Conservation (phyloP, 1,140 invertebrate genomes). For the Neotoxoptera formosana region DNA sequence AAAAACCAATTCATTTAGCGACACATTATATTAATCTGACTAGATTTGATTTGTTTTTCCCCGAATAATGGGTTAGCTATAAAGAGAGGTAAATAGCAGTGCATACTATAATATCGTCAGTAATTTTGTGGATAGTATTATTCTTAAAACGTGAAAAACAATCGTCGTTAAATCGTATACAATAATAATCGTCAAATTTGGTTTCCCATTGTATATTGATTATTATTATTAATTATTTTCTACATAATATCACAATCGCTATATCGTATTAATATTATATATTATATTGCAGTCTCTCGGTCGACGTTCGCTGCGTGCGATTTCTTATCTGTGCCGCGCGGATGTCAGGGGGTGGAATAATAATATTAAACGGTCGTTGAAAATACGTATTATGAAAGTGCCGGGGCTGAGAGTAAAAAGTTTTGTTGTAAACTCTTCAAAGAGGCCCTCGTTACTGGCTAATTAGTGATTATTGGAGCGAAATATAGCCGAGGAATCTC, state of each 20-base stretch:
- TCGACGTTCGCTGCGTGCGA: not conserved
- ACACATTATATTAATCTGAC: no score
- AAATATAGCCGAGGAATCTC: slow-evolving; percentile 34
- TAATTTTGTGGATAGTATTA: no score
- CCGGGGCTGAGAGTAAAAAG: slow-evolving; percentile 45
- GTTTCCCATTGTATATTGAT: not conserved
- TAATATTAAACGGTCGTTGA: slow-evolving; percentile 14
- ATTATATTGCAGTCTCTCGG: not conserved
- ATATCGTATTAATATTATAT: not conserved
- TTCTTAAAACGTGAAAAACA: not conserved
- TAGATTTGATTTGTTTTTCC: no score
- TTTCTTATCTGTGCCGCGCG: not conserved
- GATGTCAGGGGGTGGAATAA: not conserved
- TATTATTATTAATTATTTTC: not conserved
- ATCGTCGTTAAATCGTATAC: not conserved
- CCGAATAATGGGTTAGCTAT: no score
- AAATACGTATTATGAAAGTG: slow-evolving; percentile 41
- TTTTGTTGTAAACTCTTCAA: slow-evolving; percentile 57
- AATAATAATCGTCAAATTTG: not conserved
- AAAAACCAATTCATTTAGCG: no score
- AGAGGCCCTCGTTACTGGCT: slow-evolving; percentile 52
- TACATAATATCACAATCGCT: not conserved
- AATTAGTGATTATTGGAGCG: slow-evolving; percentile 58
- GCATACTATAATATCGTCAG: no score
- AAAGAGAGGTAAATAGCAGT: no score